Percentiles rank a stretch among this genome's conserved stretches.
These are phyloP conservation scores for Eueremaeus valkanovi DNA, from an alignment of 2,888 invertebrate genomes.

Conservation along the genomic window DNA sequence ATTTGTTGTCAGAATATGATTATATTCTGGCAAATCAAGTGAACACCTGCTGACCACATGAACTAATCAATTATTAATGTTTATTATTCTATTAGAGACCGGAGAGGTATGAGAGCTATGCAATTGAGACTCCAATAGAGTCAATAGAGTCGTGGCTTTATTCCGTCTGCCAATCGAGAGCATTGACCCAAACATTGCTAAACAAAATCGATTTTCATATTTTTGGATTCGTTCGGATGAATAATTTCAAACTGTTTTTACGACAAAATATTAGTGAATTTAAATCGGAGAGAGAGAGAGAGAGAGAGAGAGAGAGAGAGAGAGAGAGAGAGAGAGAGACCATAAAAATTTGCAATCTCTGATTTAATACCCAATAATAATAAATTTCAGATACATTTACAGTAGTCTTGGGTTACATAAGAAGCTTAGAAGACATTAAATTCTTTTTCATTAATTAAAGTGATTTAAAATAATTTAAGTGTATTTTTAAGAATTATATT, in stretches of 20 bases:
- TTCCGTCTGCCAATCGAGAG: background rate
- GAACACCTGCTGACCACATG: conserved; percentile 7
- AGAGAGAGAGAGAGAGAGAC: no score
- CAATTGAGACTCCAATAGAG: background rate
- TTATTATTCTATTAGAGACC: background rate
- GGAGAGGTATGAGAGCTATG: background rate
- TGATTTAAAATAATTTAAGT: no score
- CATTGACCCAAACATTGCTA: background rate
- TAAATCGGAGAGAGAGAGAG: no score
- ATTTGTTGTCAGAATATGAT: no score
- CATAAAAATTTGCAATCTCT: no score
- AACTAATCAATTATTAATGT: conserved; percentile 1
- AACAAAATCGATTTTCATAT: background rate
- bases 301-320: no score
- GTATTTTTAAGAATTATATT: no score
- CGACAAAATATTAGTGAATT: background rate
- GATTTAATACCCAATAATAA: no score
- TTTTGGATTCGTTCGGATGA: background rate
- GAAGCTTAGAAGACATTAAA: no score
- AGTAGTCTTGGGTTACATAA: no score
- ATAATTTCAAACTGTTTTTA: background rate
- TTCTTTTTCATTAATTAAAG: no score
- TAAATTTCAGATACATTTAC: no score
- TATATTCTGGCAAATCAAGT: background rate
- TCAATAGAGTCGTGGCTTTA: background rate